A percentile compares a stretch with the other conserved stretches of the same genome.
Conservation (phyloP, 2,797 vertebrate genomes). For the Meda fulgida region DNA sequence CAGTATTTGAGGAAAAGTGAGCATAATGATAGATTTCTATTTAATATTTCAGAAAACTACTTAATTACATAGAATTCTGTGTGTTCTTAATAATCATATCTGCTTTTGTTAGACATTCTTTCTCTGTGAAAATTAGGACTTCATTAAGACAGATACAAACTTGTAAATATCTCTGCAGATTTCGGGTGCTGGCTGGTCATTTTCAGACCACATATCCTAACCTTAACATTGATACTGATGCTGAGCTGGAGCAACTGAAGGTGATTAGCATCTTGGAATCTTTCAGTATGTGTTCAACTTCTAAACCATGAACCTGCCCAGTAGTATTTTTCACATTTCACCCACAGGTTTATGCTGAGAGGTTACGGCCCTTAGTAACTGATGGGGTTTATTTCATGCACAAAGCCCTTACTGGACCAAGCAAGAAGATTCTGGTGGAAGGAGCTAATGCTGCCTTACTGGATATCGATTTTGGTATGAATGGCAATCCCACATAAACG, state of each 20-base stretch:
- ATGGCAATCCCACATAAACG: neutral
- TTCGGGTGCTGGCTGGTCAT: constrained; percentile 79
- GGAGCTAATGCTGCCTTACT: constrained; percentile 84
- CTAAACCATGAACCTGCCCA: neutral
- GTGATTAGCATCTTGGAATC: constrained; percentile 63
- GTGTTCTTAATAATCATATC: neutral
- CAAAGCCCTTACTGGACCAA: constrained; percentile 79
- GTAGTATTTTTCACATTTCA: neutral
- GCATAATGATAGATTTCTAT: constrained; percentile 48
- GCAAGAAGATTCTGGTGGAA: constrained; percentile 85
- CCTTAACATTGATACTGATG: constrained; percentile 76
- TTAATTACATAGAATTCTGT: neutral
- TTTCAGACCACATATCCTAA: constrained; percentile 81
- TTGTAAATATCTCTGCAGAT: constrained; percentile 66
- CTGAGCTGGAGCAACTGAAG: constrained; percentile 81
- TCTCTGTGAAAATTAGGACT: neutral
- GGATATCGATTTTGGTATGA: constrained; percentile 85
- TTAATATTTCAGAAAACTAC: neutral
- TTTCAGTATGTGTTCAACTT: neutral
- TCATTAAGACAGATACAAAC: neutral
- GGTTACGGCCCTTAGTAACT: constrained; percentile 80
- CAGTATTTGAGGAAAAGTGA: constrained; percentile 83
- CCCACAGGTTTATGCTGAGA: constrained; percentile 74
- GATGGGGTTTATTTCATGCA: constrained; percentile 87
- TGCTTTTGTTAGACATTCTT: neutral